Evolutionary conservation across 1,140 invertebrate species (phyloP), one percentile per base, ranked within the genome.

Genomic region (Samia ricini): DNA sequence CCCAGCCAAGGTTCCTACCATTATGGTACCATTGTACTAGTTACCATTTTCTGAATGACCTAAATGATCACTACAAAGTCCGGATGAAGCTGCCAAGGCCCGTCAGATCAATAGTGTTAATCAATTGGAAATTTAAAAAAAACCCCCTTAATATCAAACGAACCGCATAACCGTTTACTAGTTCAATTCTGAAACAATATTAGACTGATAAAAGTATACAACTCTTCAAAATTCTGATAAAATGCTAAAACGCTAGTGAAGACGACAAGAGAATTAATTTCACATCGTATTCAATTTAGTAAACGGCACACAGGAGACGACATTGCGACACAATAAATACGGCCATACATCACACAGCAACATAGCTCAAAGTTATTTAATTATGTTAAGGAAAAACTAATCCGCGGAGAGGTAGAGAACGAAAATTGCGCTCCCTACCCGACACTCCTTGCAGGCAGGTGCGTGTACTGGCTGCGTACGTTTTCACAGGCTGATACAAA

Each of bases 301-400:
- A 42, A 12, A 42, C 15, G 33, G 33, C 33, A 42, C 33, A 42
- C 4, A 42, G 10, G 33, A 42, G 15, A 15, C 33, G 33, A n/a
- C n/a, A n/a, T n/a, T n/a, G n/a, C n/a, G n/a, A 86, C 76, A 85
- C 87, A 89, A 88, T 89, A 88, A 89, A 89, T 80, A 83, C 66
- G 72, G 71, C 75, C 80, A 81, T 88, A 87, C 78, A 88, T 89
- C 87, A 89, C 85, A 72, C 78, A 71, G 70, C 65, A 81, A 79
- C 80, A 84, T 82, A 85, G 83, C 83, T 83, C 85, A 83, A 89
- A 89, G 87, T 89, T 89, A 88, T 89, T 89, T 89, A 89, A 89
- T 89, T 89, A 89, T 83, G 79, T 72, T 80, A 82, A 82, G 75
- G 86, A 89, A 89, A 89, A 89, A 89, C 85, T 89, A 89, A 89